Percentiles rank a stretch among this genome's conserved stretches.
Evolutionary conservation across 2,888 invertebrate species (phyloP).

Genomic region (Apodemia hepburni): DNA sequence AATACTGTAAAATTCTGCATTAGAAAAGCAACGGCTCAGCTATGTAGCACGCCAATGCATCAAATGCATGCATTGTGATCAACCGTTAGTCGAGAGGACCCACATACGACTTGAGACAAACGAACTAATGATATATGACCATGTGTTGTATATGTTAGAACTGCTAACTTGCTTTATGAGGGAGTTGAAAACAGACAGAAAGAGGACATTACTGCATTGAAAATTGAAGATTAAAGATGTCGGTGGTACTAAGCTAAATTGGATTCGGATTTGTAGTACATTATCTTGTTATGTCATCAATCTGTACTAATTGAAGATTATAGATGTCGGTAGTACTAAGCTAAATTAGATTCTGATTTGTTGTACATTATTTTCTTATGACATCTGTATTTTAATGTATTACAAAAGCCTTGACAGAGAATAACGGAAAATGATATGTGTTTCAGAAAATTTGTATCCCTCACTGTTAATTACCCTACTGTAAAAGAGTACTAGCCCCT

Average conservation of each 20-base stretch:
- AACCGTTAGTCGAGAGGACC: slow-evolving; percentile 63
- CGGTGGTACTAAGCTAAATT: slow-evolving; percentile 1
- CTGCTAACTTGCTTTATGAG: slow-evolving; percentile 39
- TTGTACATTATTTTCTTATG: slow-evolving; percentile 2
- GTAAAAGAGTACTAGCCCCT: too few relatives aligned
- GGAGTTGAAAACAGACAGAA: slow-evolving; percentile 47
- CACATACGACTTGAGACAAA: slow-evolving; percentile 59
- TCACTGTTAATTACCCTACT: too few relatives aligned
- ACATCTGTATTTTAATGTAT: not conserved
- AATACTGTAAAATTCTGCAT: slow-evolving; percentile 17
- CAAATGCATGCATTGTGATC: slow-evolving; percentile 59
- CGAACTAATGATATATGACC: slow-evolving; percentile 60
- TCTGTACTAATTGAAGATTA: slow-evolving; percentile 10
- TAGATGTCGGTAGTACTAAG: not conserved
- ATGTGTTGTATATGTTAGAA: slow-evolving; percentile 37
- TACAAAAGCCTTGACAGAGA: not conserved
- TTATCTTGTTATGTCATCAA: slow-evolving; percentile 8
- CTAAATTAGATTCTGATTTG: slow-evolving; percentile 10
- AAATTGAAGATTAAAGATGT: slow-evolving; percentile 14
- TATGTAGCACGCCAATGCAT: slow-evolving; percentile 63
- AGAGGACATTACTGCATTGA: slow-evolving; percentile 34
- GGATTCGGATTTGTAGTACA: slow-evolving; percentile 4
- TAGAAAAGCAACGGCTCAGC: slow-evolving; percentile 32
- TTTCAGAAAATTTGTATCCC: too few relatives aligned
- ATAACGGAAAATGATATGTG: too few relatives aligned